Evolutionary conservation across 2,797 vertebrate species (phyloP).

Genomic region (Sebastes vulpes): DNA sequence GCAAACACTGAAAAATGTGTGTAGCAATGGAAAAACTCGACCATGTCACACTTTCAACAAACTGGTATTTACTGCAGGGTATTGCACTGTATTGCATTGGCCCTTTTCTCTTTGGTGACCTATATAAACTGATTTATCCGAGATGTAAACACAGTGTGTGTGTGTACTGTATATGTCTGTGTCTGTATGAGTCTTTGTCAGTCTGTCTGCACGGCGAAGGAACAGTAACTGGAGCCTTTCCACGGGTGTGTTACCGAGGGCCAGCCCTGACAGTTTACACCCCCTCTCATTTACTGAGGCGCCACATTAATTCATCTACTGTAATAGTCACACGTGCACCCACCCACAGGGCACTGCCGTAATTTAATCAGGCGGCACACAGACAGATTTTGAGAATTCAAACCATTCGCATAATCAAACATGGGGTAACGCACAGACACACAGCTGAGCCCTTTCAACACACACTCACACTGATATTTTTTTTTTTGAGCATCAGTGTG

Average conservation of each 20-base stretch:
- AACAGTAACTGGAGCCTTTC: constrained; percentile 40
- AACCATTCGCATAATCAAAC: constrained; percentile 77
- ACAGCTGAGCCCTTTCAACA: constrained; percentile 45
- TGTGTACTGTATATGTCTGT: not conserved
- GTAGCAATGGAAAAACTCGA: not conserved
- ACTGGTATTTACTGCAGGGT: not conserved
- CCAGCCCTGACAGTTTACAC: constrained; percentile 56
- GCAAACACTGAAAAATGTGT: not conserved
- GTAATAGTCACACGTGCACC: constrained; percentile 34
- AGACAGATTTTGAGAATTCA: constrained; percentile 68
- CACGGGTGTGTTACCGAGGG: constrained; percentile 37
- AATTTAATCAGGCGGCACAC: constrained; percentile 60
- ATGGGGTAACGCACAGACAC: constrained; percentile 42
- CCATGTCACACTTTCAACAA: not conserved
- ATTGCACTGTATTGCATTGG: not conserved
- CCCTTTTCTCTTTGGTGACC: not conserved
- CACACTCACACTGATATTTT: too few relatives aligned
- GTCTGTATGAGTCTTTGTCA: not conserved
- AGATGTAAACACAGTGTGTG: not conserved
- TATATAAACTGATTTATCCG: constrained; percentile 1
- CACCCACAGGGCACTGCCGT: constrained; percentile 55
- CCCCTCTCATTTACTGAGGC: constrained; percentile 69
- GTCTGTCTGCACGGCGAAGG: not conserved
- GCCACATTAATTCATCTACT: constrained; percentile 70
- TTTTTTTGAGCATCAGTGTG: not conserved